Evolutionary conservation across 2,888 invertebrate genomes (phyloP), one percentile per base, ranked within the genome.

Genomic region (Troides aeacus): DNA sequence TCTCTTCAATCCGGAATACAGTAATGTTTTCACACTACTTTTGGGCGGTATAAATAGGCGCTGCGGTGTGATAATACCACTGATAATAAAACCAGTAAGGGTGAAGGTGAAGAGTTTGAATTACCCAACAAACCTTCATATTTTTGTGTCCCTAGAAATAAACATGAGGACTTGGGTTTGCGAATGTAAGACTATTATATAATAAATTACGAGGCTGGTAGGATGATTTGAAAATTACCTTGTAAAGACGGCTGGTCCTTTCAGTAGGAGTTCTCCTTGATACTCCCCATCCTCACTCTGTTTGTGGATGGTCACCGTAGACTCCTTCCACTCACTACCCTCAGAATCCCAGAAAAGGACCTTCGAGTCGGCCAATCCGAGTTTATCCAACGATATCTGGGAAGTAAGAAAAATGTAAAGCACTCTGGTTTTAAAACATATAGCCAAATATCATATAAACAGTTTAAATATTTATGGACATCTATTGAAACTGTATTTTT

Each of bases 181-280:
- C 12, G 0, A 46, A 46, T 12, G 12, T 46, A 46, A 15, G 4
- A 15, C 3, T 46, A 46, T 0, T 15, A 15, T 15, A 15, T 30
- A 30, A 30, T 3, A 30, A 30, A 30, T 30, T 30, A 15, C 8
- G 46, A 46, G 8, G 46, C 8, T 46, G 15, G 15, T 46, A 1
- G 46, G 1, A 15, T 46, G 2, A 46, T 46, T 15, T 8, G 8
- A 56, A n/a, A 56, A 18, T 1, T 96, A 98, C 84, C 95, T 95
- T 50, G 83, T 77, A 72, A 93, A 89, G 0, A 93, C 84, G 23
- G 84, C 82, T 0, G 89, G 84, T 4, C 90, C 88, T 66, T 86
- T 87, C 1, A 90, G 74, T 56, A 88, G 76, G 65, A 89, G 78
- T 76, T 92, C 87, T 17, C 88, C 89, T 74, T 88, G 81, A 74